These are phyloP conservation scores for Brenthis hecate DNA, from an alignment of 2,888 invertebrate genomes.

Conservation along the genomic window DNA sequence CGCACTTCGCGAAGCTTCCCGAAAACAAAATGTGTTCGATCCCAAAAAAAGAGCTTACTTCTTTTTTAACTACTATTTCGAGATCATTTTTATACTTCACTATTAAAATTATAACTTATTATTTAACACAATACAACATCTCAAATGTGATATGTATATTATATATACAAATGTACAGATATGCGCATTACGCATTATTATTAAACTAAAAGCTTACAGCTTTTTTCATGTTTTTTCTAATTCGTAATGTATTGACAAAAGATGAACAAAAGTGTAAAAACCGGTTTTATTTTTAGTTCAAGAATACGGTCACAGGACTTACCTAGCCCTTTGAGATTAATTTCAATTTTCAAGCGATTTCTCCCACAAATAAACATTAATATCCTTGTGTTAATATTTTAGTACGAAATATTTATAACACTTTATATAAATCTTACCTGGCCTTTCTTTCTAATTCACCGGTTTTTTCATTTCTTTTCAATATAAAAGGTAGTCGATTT, in stretches of 20 bases:
- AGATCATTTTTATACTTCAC: too few relatives aligned
- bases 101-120: not conserved
- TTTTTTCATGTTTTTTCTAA: not conserved
- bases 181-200: too few relatives aligned
- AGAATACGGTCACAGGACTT: conserved; percentile 21
- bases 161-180: too few relatives aligned
- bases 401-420: not conserved
- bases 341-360: conserved; percentile 5
- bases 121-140: not conserved
- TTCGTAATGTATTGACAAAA: not conserved
- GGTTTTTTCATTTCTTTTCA: conserved; percentile 88
- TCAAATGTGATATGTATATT: too few relatives aligned
- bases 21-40: not conserved
- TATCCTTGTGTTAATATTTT: not conserved
- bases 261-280: not conserved
- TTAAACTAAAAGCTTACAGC: too few relatives aligned
- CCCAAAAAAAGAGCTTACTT: too few relatives aligned
- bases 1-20: conserved; percentile 18
- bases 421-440: conserved; percentile 83
- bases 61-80: too few relatives aligned
- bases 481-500: conserved; percentile 93
- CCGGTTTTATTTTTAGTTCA: conserved; percentile 20
- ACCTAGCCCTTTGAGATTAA: conserved; percentile 3
- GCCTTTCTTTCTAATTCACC: conserved; percentile 90
- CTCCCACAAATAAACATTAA: not conserved